Percentiles rank a stretch among this genome's conserved stretches.
Conservation (phyloP, 2,113 vertebrate species). For the Mohoua ochrocephala region DNA sequence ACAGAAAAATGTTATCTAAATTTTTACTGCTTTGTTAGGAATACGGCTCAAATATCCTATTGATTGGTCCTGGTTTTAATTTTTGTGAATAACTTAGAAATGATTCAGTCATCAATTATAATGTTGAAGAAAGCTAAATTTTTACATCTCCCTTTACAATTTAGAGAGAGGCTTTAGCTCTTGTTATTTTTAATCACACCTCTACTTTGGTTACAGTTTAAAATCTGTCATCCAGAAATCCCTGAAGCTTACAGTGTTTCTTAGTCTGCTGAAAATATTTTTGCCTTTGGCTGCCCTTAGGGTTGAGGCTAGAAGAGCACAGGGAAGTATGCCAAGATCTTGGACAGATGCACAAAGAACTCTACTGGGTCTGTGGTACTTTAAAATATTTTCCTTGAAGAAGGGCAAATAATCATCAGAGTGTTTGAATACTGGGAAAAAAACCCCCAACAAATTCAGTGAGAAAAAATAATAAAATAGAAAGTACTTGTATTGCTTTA, state of each 20-base stretch:
- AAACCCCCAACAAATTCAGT: background rate
- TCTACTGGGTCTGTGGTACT: background rate
- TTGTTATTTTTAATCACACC: slow-evolving; percentile 32
- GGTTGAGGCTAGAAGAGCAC: background rate
- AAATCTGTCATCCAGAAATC: slow-evolving; percentile 39
- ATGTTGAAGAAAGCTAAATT: background rate
- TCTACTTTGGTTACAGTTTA: background rate
- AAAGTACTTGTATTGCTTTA: background rate
- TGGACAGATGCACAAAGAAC: background rate
- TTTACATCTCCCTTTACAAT: background rate
- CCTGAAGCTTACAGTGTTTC: slow-evolving; percentile 31
- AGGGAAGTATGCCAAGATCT: background rate
- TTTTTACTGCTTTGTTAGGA: background rate
- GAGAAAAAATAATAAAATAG: background rate
- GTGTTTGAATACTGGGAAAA: background rate
- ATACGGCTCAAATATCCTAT: background rate
- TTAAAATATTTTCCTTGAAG: background rate
- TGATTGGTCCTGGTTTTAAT: background rate
- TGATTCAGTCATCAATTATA: background rate
- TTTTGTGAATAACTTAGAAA: background rate
- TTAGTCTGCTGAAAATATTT: slow-evolving; percentile 23
- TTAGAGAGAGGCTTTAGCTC: background rate
- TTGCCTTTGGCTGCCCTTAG: slow-evolving; percentile 44
- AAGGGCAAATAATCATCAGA: background rate
- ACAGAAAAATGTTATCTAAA: background rate